Evolutionary conservation across 2,113 vertebrate genomes (phyloP).

Genomic region (Cettia cetti): DNA sequence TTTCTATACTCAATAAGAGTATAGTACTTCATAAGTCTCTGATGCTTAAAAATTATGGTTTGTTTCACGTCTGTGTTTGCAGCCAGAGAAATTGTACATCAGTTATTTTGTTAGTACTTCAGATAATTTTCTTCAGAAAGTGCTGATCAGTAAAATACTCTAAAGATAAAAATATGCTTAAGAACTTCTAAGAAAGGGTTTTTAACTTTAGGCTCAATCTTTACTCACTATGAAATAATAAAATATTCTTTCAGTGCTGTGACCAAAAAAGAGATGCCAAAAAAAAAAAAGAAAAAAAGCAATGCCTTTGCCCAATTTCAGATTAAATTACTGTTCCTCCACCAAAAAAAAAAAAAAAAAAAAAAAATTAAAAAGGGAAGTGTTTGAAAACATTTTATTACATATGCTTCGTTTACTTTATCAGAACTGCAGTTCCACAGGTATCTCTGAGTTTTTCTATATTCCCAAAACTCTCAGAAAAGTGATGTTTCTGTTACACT

Average conservation of each 20-base stretch:
- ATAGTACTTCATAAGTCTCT: no score
- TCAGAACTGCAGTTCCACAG: background rate
- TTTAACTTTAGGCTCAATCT: background rate
- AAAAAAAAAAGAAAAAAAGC: no score
- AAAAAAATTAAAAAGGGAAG: background rate
- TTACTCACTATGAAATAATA: background rate
- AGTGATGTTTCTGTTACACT: background rate
- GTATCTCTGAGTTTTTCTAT: background rate
- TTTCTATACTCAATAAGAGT: no score
- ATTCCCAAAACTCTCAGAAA: background rate
- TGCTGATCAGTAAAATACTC: background rate
- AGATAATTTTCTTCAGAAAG: background rate
- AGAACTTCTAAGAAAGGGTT: background rate
- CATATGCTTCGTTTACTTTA: background rate
- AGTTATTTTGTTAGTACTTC: background rate
- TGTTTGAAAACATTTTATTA: background rate
- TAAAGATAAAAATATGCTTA: background rate
- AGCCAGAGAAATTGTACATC: background rate
- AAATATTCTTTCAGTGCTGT: background rate
- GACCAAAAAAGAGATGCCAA: background rate
- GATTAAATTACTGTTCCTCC: background rate
- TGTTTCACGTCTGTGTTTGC: background rate
- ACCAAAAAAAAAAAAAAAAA: background rate
- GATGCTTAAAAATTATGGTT: background rate
- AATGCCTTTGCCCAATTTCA: background rate